Conservation (phyloP, 2,113 vertebrate genomes). For the Thamnophis sirtalis region DNA sequence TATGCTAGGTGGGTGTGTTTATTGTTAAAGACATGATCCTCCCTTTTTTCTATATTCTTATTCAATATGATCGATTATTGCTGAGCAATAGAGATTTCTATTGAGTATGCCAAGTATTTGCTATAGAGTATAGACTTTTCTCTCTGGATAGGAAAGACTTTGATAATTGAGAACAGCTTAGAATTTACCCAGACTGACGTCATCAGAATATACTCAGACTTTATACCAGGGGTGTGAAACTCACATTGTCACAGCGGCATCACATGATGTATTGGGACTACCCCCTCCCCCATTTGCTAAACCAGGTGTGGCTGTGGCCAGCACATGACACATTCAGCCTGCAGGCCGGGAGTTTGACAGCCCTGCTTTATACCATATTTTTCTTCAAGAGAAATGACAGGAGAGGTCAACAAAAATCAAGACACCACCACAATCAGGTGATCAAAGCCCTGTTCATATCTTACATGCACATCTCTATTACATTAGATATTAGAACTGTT, state of each 20-base stretch:
- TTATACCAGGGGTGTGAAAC: not conserved
- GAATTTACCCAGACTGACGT: not conserved
- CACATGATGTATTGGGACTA: no score
- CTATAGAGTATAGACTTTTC: not conserved
- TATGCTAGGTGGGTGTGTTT: not conserved
- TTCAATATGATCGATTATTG: not conserved
- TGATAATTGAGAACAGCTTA: not conserved
- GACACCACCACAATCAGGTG: not conserved
- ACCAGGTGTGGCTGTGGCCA: no score
- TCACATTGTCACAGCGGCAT: no score
- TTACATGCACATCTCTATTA: not conserved
- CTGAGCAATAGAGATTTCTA: not conserved
- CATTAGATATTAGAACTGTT: not conserved
- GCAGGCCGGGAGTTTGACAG: no score
- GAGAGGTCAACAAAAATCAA: not conserved
- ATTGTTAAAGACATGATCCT: not conserved
- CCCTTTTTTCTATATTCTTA: not conserved
- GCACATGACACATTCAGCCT: no score
- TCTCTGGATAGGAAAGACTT: not conserved
- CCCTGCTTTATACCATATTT: not conserved
- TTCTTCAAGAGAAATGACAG: not conserved
- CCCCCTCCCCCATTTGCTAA: no score
- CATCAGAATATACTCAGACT: not conserved
- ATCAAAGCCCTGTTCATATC: not conserved
- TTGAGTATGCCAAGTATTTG: not conserved